Percentiles rank a stretch among this genome's conserved stretches.
Conservation (phyloP, 2,797 vertebrate genomes). For the Xenops minutus region DNA sequence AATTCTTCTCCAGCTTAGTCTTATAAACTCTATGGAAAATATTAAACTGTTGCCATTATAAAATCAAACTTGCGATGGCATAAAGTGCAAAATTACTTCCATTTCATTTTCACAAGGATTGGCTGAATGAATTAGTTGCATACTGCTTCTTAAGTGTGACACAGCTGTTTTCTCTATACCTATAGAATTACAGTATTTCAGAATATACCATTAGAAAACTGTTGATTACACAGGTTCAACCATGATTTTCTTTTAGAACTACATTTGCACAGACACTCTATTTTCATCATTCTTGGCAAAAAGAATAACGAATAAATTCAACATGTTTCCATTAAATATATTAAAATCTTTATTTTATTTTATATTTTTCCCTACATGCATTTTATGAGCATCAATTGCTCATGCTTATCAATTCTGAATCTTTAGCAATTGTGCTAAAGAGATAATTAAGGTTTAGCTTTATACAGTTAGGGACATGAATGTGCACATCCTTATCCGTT, state of each 20-base stretch:
- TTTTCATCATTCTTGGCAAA: neutral
- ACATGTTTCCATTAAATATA: neutral
- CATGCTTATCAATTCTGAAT: neutral
- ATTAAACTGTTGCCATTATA: neutral
- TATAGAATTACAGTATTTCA: neutral
- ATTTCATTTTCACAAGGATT: neutral
- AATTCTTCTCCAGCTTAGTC: constrained; percentile 27
- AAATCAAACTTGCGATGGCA: neutral
- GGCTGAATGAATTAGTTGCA: neutral
- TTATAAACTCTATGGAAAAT: neutral
- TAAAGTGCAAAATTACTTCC: neutral
- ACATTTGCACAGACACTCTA: neutral
- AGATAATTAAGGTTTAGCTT: neutral
- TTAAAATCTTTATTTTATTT: neutral
- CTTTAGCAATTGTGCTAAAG: neutral
- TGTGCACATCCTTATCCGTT: neutral
- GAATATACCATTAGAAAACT: neutral
- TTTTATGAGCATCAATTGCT: neutral
- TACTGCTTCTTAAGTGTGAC: neutral
- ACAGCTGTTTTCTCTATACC: neutral
- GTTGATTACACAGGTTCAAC: neutral
- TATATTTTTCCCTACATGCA: neutral
- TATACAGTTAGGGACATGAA: neutral
- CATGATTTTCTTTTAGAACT: neutral
- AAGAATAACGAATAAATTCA: neutral